phyloP scores from a whole-genome alignment of 2,888 invertebrate species.

The Ennomos fuscantarius region DNA sequence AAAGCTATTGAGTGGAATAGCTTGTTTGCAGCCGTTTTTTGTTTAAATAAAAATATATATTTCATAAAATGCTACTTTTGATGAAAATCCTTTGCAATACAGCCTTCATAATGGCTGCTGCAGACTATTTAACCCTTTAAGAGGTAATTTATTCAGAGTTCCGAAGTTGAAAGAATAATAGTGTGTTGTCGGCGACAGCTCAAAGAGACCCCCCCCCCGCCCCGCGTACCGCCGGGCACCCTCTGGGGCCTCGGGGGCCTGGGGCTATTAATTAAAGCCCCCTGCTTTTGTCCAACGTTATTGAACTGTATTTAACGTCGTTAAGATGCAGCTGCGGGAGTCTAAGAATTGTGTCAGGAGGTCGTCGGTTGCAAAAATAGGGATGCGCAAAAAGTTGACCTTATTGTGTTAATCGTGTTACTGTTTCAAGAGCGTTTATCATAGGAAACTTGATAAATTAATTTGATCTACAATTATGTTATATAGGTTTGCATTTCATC shows the following conservation, averaged over 20 bases:
- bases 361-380: neutral
- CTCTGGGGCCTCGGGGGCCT: conserved; percentile 11
- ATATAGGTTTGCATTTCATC: too few species aligned
- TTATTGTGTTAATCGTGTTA: neutral
- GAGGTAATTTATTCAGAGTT: conserved; percentile 36
- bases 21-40: too few species aligned
- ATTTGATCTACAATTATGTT: too few species aligned
- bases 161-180: conserved; percentile 40
- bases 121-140: conserved; percentile 34
- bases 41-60: too few species aligned
- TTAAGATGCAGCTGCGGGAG: conserved; percentile 33
- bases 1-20: too few species aligned
- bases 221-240: conserved; percentile 3
- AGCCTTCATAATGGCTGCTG: conserved; percentile 10
- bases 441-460: too few species aligned
- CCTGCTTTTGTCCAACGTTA: conserved; percentile 38
- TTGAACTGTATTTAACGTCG: conserved; percentile 41
- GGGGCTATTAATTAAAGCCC: conserved; percentile 37
- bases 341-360: conserved; percentile 6
- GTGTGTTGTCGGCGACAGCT: conserved; percentile 37
- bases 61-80: too few species aligned
- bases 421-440: neutral
- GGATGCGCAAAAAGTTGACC: neutral
- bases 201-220: conserved; percentile 19
- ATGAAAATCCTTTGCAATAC: too few species aligned